Evolutionary conservation across 1,140 invertebrate genomes (phyloP).

Genomic region (Nixonia krombeini): DNA sequence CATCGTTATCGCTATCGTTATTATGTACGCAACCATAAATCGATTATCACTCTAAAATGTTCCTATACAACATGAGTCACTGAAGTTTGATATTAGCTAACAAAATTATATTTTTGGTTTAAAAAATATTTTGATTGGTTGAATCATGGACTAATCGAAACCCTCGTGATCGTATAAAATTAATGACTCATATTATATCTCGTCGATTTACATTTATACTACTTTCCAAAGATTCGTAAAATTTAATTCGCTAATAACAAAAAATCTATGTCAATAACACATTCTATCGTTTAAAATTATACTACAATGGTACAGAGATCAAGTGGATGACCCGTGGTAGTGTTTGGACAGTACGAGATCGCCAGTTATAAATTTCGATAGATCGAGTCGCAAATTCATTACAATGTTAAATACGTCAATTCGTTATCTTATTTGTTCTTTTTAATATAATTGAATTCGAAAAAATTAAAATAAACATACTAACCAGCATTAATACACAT

Average conservation of each 20-base stretch:
- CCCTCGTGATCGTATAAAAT: no score
- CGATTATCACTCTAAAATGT: slow-evolving; percentile 27
- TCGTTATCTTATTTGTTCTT: no score
- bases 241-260: slow-evolving; percentile 61
- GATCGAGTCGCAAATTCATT: slow-evolving; percentile 25
- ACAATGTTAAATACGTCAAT: no score
- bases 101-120: no score
- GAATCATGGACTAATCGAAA: no score
- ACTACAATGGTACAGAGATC: slow-evolving; percentile 68
- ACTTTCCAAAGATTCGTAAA: slow-evolving; percentile 26
- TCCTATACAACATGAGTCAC: no score
- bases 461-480: no score
- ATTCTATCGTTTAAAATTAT: slow-evolving; percentile 48
- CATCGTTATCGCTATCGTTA: slow-evolving; percentile 42
- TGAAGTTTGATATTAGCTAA: no score
- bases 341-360: slow-evolving; percentile 61
- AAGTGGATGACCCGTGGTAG: slow-evolving; percentile 61
- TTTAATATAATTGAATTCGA: no score
- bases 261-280: slow-evolving; percentile 61
- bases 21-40: slow-evolving; percentile 29
- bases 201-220: slow-evolving; percentile 15
- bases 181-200: background rate
- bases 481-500: no score
- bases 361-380: slow-evolving; percentile 35
- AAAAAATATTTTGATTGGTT: no score